Evolutionary conservation across 2,888 invertebrate species (phyloP).

Genomic region (Bombyx huttoni): DNA sequence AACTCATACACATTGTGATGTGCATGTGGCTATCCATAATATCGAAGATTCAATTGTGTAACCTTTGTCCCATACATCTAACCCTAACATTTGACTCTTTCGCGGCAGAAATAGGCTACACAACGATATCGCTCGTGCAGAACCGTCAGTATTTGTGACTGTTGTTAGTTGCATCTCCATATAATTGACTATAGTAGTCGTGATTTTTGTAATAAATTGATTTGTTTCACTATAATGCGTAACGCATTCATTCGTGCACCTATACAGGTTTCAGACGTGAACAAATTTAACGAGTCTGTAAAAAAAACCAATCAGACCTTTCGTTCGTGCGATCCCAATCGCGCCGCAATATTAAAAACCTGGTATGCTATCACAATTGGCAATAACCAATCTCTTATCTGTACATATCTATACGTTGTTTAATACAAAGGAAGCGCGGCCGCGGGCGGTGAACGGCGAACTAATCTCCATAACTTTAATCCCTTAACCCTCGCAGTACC

Average conservation of each 20-base stretch:
- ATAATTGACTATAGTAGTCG: not conserved
- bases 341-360: conserved; percentile 57
- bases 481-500: conserved; percentile 69
- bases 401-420: conserved; percentile 66
- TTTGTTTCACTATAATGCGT: no score
- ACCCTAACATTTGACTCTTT: no score
- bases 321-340: conserved; percentile 20
- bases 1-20: no score
- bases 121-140: no score
- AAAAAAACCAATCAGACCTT: conserved; percentile 35
- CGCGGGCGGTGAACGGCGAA: conserved; percentile 70
- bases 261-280: not conserved
- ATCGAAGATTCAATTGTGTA: no score
- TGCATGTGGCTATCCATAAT: no score
- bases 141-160: no score
- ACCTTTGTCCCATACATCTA: no score
- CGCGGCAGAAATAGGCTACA: no score
- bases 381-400: conserved; percentile 71
- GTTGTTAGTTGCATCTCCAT: no score
- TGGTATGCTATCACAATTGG: conserved; percentile 60
- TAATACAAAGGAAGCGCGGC: conserved; percentile 67
- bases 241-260: no score
- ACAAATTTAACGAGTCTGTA: conserved; percentile 4
- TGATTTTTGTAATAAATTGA: not conserved
- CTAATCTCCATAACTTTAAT: conserved; percentile 74